Evolutionary conservation across 2,888 invertebrate species (phyloP).

Genomic region (Blastobasis adustella): DNA sequence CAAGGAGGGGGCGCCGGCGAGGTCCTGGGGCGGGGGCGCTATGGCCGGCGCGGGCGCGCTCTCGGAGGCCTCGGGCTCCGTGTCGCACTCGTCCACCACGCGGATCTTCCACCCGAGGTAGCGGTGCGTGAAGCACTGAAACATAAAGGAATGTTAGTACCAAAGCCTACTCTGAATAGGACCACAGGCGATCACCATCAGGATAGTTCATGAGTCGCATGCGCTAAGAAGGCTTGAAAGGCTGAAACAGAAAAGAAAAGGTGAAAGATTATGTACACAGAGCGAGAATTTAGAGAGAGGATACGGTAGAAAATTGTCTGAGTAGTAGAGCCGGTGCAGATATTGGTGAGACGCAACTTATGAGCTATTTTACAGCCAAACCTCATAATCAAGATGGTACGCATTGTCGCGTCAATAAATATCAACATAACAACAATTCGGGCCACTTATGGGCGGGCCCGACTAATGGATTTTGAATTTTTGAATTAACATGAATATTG

Average conservation of each 20-base stretch:
- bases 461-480: too few relatives aligned
- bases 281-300: slow-evolving; percentile 15
- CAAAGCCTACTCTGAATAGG: background rate
- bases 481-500: too few relatives aligned
- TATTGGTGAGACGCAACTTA: too few relatives aligned
- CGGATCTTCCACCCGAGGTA: slow-evolving; percentile 97
- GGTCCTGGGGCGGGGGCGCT: slow-evolving; percentile 42
- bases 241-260: slow-evolving; percentile 73
- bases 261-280: slow-evolving; percentile 60
- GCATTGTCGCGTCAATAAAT: too few relatives aligned
- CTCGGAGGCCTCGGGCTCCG: slow-evolving; percentile 61
- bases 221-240: slow-evolving; percentile 66
- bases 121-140: slow-evolving; percentile 93
- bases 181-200: slow-evolving; percentile 35
- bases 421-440: too few relatives aligned
- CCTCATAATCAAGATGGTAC: too few relatives aligned
- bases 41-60: slow-evolving; percentile 61
- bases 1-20: slow-evolving; percentile 72
- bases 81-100: slow-evolving; percentile 80
- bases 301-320: background rate
- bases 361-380: too few relatives aligned
- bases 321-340: too few relatives aligned
- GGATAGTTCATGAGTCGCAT: slow-evolving; percentile 38
- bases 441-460: too few relatives aligned
- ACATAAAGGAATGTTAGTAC: slow-evolving; percentile 22